Conservation (phyloP, 2,888 invertebrate species). For the Anodontia alba region DNA sequence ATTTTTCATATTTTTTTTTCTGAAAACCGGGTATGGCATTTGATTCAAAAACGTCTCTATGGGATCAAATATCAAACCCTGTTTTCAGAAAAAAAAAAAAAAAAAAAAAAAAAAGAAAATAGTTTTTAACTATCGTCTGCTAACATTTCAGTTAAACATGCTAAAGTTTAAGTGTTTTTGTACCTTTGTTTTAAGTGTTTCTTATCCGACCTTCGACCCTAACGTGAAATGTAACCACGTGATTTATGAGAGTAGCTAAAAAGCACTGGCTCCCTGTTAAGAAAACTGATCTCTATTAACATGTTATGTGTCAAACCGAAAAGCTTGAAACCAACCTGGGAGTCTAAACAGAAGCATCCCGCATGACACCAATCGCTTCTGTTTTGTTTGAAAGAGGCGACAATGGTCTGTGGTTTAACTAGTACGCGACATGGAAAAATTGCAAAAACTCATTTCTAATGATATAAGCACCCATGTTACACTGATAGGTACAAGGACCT, state of each 20-base stretch:
- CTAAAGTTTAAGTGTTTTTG: background rate
- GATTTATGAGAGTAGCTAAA: constrained; percentile 9
- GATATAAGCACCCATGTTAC: background rate
- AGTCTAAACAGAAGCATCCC: background rate
- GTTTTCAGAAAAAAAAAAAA: no score
- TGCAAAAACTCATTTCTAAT: constrained; percentile 7
- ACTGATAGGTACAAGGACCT: background rate
- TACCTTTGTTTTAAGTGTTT: constrained; percentile 6
- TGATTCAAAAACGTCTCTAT: no score
- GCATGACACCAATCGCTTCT: background rate
- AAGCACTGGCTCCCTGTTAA: background rate
- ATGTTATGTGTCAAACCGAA: no score
- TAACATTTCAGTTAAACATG: no score
- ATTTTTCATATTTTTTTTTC: no score
- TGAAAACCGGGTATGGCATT: no score
- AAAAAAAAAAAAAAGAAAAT: no score
- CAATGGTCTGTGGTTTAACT: background rate
- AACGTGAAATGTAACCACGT: constrained; percentile 28
- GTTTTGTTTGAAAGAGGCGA: constrained; percentile 5
- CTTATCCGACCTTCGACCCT: constrained; percentile 35
- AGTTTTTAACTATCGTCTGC: no score
- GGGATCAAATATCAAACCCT: no score
- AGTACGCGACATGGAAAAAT: constrained; percentile 1
- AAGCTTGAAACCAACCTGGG: background rate
- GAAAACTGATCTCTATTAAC: no score